Evolutionary conservation across 2,888 invertebrate genomes (phyloP).

Genomic region (Sarcophaga rosellei): DNA sequence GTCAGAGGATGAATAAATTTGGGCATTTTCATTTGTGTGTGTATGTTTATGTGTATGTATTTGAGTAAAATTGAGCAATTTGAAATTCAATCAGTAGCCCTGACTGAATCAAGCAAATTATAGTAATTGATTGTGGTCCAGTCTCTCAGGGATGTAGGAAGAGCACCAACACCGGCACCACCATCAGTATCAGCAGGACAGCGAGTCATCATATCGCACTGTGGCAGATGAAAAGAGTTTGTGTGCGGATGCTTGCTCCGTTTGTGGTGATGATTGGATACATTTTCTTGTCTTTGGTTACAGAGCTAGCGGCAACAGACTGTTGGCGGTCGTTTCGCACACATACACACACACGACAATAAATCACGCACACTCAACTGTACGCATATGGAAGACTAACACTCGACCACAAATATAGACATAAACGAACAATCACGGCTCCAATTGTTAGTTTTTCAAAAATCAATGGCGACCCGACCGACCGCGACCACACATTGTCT

Average conservation of each 20-base stretch:
- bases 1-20: constrained; percentile 60
- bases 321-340: constrained; percentile 67
- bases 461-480: constrained; percentile 61
- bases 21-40: constrained; percentile 16
- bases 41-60: constrained; percentile 73
- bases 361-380: background rate
- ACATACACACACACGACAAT: constrained; percentile 8
- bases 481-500: constrained; percentile 57
- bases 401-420: constrained; percentile 25
- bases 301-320: constrained; percentile 64
- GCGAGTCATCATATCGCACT: background rate
- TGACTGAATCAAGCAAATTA: constrained; percentile 77
- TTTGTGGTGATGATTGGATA: constrained; percentile 60
- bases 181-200: background rate
- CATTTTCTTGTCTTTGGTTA: constrained; percentile 50
- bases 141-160: constrained; percentile 56
- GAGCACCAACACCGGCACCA: constrained; percentile 5
- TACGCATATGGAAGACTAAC: background rate
- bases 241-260: constrained; percentile 43
- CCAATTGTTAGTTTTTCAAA: constrained; percentile 66
- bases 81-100: constrained; percentile 82
- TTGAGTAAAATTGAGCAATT: constrained; percentile 81
- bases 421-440: constrained; percentile 62
- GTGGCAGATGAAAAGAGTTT: constrained; percentile 42
- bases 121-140: constrained; percentile 79